Evolutionary conservation across 1,140 invertebrate species (phyloP).

Genomic region (Eupristina koningsbergeri): DNA sequence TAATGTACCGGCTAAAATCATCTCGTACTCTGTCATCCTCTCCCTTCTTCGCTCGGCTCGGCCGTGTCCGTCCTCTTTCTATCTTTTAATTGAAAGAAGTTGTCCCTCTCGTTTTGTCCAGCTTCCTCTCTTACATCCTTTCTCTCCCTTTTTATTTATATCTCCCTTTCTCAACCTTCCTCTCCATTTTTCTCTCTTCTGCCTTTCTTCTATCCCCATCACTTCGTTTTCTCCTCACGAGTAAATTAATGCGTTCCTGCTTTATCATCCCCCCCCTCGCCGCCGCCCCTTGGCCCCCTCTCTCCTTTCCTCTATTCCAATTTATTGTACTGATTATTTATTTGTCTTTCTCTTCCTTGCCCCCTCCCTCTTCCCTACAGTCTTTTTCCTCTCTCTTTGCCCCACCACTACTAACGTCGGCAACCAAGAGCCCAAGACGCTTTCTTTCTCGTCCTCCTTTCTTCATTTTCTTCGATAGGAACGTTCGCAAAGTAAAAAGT

Average conservation of each 20-base stretch:
- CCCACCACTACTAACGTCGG: not conserved
- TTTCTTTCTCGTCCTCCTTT: conserved; percentile 48
- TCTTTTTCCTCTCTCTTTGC: not conserved
- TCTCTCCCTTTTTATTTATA: not conserved
- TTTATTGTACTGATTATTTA: conserved; percentile 45
- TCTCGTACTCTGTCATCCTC: conserved; percentile 20
- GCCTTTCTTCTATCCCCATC: not conserved
- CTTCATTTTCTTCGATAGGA: conserved; percentile 44
- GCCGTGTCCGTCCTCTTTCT: not conserved
- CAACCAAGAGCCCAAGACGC: conserved; percentile 10
- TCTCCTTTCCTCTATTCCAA: not conserved
- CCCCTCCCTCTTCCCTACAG: not conserved
- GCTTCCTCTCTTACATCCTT: conserved; percentile 23
- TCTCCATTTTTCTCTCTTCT: not conserved
- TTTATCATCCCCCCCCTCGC: not conserved
- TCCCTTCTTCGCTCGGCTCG: not conserved
- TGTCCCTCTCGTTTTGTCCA: not conserved
- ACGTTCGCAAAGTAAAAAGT: not conserved
- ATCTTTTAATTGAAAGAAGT: conserved; percentile 37
- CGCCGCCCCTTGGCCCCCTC: not conserved
- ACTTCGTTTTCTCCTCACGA: not conserved
- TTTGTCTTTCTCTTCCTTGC: conserved; percentile 36
- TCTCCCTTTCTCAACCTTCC: not conserved
- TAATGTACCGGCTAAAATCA: conserved; percentile 32
- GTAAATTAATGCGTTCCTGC: conserved; percentile 53